Base-by-base conservation (phyloP, 2,888 invertebrate species). In the Volucella inflata region DNA sequence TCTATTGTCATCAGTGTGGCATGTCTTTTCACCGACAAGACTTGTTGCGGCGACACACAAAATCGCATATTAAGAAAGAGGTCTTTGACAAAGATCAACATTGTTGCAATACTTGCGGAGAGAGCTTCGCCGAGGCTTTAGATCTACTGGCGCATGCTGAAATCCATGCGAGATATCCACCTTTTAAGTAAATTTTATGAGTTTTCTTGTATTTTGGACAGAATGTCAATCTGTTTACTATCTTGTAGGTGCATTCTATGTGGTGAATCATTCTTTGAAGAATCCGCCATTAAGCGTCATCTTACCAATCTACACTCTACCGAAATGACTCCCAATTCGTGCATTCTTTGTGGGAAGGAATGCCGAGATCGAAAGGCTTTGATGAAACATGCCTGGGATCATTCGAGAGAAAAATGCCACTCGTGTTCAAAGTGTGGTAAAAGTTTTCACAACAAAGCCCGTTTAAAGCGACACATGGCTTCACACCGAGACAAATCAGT, bases 111-210 rank as follows among this genome's bases (percentile, higher is more conserved):
- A 96, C 95, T 46, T 97, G 97, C 91, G 96, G 96, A 59, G 96
- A 96, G 92, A 94, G 94, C 83, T 97, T 96, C 91, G 93, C 94
- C 51, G 96, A 96, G 92, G 96, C 96, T 68, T 92, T 96, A 88
- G 96, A 96, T 90, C 93, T 96, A 87, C 93, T 96, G 55, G 96
- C 96, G 17, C 96, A 96, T 92, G 96, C 96, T 0, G 96, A 96
- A 93, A 93, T 95, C 6, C 96, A 97, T 91, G 95, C 96, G 51
- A 93, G 95, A 89, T 94, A 93, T 76, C 92, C 93, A 60, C 93
- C 93, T 12, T 93, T 93, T 78, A 93, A 92, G 92, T 93, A 87
- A 88, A 88, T 85, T 30, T n/a, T 9, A 10, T 2, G 2, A 6
- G 40, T 50, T 17, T 12, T 8, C 36, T 1, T 12, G 8, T 17